Evolutionary conservation across 2,888 invertebrate species (phyloP).

Genomic region (Ellobium chinense): DNA sequence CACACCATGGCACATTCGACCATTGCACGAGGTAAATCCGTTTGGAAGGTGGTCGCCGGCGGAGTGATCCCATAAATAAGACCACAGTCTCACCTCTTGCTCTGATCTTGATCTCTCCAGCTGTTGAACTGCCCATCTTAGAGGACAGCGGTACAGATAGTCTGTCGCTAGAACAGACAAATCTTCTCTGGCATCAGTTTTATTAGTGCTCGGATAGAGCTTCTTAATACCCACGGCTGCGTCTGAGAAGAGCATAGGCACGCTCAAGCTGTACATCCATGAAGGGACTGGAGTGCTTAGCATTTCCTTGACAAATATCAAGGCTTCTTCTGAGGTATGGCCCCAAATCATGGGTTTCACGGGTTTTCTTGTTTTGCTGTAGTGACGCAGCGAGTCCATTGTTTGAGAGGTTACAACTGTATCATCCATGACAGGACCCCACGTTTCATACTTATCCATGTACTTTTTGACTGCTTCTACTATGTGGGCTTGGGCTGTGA

Average conservation of each 20-base stretch:
- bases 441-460: background rate
- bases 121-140: too few relatives aligned
- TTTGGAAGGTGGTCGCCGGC: slow-evolving; percentile 67
- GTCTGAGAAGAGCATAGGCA: slow-evolving; percentile 57
- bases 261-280: slow-evolving; percentile 52
- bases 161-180: slow-evolving; percentile 59
- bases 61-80: slow-evolving; percentile 65
- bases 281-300: slow-evolving; percentile 57
- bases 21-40: slow-evolving; percentile 61
- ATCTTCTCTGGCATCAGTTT: slow-evolving; percentile 53
- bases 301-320: slow-evolving; percentile 64
- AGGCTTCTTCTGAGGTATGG: slow-evolving; percentile 63
- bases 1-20: slow-evolving; percentile 69
- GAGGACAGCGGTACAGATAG: slow-evolving; percentile 64
- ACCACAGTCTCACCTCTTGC: slow-evolving; percentile 46
- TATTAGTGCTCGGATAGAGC: slow-evolving; percentile 53
- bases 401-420: slow-evolving; percentile 60
- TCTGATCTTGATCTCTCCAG: slow-evolving; percentile 50
- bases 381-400: slow-evolving; percentile 51
- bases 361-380: slow-evolving; percentile 44
- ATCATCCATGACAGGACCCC: slow-evolving; percentile 60
- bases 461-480: background rate
- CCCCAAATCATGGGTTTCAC: slow-evolving; percentile 67
- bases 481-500: background rate
- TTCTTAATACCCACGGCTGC: slow-evolving; percentile 50